Base-by-base conservation (phyloP, 2,888 invertebrate species). In the Merodon equestris region DNA sequence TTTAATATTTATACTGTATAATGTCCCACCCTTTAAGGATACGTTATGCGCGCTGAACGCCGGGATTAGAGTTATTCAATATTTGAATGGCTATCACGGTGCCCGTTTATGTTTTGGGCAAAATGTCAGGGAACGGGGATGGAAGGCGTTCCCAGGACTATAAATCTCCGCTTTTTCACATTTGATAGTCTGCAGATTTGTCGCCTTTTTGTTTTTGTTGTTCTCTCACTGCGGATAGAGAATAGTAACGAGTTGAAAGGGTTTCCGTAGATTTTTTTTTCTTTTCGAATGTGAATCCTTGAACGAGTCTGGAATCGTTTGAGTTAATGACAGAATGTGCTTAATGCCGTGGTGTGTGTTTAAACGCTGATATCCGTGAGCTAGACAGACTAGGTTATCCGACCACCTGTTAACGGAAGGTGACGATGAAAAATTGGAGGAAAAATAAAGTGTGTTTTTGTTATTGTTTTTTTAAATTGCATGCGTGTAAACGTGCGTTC, bases 1-100 rank as follows among this genome's bases (percentile, higher is more conserved):
- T 73, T 79, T 73, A 79, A 70, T 79, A 79, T 79, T 79, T 79
- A 79, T 73, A 60, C 79, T 60, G 67, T 13, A 73, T 64, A 79
- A 73, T 73, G 63, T 56, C 54, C 53, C 63, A 53, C 63, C 58
- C 36, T 38, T 48, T 44, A 12, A 14, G 53, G 76, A 48, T 63
- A 27, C 27, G n/a, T n/a, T n/a, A n/a, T 36, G 36, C 10, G 9
- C 57, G 38, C 50, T 54, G 60, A 18, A 50, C 44, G 51, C 13
- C 38, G 40, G 63, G 72, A 71, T 73, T 70, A 50, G 63, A n/a
- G 40, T 50, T 70, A 64, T 79, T 79, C 68, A 70, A 79, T 79
- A 79, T 73, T 68, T 73, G 68, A 79, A 64, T 63, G 57, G 58
- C 67, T 68, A 64, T 64, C 58, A 77, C 14, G 34, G 27, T 58